These are phyloP conservation scores for Venustaconcha ellipsiformis DNA, from an alignment of 1,140 invertebrate genomes.

Conservation along the genomic window DNA sequence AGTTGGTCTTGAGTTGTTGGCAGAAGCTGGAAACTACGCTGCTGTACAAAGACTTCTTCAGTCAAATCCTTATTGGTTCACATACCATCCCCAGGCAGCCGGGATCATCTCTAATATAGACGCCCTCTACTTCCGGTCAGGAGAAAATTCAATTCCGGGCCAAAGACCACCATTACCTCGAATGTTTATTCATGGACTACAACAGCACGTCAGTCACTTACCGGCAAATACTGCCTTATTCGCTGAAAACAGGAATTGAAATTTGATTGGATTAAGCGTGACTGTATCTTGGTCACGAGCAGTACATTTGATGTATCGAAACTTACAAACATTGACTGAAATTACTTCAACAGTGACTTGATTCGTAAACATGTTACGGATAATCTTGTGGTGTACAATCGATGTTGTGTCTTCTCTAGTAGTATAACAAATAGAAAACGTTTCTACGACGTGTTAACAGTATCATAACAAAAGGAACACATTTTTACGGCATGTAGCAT, in stretches of 20 bases:
- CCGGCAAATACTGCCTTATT: slow-evolving; percentile 50
- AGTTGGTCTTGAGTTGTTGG: slow-evolving; percentile 93
- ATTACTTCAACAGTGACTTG: too few species aligned
- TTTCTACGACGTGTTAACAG: too few species aligned
- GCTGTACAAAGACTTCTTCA: slow-evolving; percentile 95
- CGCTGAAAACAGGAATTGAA: slow-evolving; percentile 41
- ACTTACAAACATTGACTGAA: too few species aligned
- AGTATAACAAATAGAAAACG: too few species aligned
- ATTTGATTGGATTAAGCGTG: too few species aligned
- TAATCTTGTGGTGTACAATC: too few species aligned
- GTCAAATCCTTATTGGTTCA: slow-evolving; percentile 75
- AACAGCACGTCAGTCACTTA: slow-evolving; percentile 66
- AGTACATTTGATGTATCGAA: too few species aligned
- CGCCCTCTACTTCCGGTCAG: slow-evolving; percentile 69
- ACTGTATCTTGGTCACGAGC: too few species aligned
- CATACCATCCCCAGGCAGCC: slow-evolving; percentile 65
- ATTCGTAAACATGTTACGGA: too few species aligned
- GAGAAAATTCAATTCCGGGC: slow-evolving; percentile 60
- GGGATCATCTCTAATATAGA: slow-evolving; percentile 65
- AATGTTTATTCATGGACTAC: slow-evolving; percentile 68
- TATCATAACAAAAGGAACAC: too few species aligned
- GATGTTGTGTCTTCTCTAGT: too few species aligned
- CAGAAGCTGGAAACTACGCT: slow-evolving; percentile 96
- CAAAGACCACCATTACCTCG: slow-evolving; percentile 52
- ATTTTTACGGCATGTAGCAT: too few species aligned